Conservation (phyloP, 2,797 vertebrate species). For the Miichthys miiuy region DNA sequence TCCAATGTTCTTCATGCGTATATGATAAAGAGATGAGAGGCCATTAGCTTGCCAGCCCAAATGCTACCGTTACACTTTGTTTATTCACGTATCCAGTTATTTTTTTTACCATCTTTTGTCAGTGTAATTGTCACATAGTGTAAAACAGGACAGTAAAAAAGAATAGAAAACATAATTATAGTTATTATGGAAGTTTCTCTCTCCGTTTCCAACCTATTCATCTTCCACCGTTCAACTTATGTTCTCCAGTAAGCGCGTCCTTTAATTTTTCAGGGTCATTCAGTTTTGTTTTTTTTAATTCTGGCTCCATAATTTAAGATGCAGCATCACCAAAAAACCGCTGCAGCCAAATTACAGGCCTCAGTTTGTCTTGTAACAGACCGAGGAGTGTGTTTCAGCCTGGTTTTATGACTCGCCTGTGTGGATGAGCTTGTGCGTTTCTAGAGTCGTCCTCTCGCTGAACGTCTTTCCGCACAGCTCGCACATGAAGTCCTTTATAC, state of each 20-base stretch:
- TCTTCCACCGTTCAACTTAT: background rate
- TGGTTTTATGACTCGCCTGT: conserved; percentile 82
- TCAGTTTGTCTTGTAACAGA: background rate
- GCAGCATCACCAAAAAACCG: background rate
- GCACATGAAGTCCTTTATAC: conserved; percentile 99
- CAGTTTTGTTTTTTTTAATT: background rate
- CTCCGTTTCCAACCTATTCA: background rate
- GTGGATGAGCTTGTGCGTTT: conserved; percentile 96
- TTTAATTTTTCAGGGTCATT: background rate
- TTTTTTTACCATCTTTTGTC: background rate
- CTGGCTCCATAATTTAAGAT: conserved; percentile 5
- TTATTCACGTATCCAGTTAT: too few relatives aligned
- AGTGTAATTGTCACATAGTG: too few relatives aligned
- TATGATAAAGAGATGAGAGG: background rate
- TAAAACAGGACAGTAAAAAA: too few relatives aligned
- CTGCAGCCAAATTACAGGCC: background rate
- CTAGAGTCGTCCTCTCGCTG: conserved; percentile 97
- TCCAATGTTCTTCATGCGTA: background rate
- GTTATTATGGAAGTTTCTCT: background rate
- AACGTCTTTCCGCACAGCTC: conserved; percentile 99
- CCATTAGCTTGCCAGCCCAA: too few relatives aligned
- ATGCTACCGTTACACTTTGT: too few relatives aligned
- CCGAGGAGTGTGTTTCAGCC: background rate
- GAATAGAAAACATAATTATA: too few relatives aligned
- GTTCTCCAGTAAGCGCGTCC: background rate